A percentile compares a stretch with the other conserved stretches of the same genome.
phyloP scores from a whole-genome alignment of 2,113 vertebrate genomes.

The Callorhinus ursinus region DNA sequence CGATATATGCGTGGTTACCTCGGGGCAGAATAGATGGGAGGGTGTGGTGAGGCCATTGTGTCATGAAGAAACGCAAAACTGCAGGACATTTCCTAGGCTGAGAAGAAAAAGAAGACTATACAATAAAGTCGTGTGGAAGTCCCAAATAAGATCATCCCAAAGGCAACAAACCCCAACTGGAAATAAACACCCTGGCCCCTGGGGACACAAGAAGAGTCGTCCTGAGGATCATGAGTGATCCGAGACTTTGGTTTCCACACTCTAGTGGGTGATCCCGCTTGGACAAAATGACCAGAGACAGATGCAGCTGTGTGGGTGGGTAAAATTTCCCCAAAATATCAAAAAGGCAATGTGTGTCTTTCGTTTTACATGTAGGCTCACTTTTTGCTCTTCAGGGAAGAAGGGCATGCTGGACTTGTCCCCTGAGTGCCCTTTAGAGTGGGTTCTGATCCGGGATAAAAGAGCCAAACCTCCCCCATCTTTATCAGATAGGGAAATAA shows the following conservation, averaged over 20 bases:
- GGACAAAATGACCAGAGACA: background rate
- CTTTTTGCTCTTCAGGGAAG: background rate
- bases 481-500: background rate
- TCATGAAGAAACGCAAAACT: background rate
- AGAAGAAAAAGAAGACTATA: background rate
- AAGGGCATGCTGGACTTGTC: accelerated
- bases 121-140: background rate
- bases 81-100: background rate
- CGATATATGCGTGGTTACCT: background rate
- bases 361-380: background rate
- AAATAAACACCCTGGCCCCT: background rate
- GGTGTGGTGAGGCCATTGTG: background rate
- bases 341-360: background rate
- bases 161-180: background rate
- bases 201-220: accelerated
- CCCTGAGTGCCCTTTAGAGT: background rate
- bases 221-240: background rate
- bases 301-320: background rate
- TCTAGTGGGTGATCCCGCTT: background rate
- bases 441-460: background rate
- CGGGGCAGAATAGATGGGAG: background rate
- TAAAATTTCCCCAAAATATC: background rate
- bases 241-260: background rate
- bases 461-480: background rate
- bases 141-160: background rate